Conservation (phyloP, 2,888 invertebrate species). For the Drosophila gaucha region DNA sequence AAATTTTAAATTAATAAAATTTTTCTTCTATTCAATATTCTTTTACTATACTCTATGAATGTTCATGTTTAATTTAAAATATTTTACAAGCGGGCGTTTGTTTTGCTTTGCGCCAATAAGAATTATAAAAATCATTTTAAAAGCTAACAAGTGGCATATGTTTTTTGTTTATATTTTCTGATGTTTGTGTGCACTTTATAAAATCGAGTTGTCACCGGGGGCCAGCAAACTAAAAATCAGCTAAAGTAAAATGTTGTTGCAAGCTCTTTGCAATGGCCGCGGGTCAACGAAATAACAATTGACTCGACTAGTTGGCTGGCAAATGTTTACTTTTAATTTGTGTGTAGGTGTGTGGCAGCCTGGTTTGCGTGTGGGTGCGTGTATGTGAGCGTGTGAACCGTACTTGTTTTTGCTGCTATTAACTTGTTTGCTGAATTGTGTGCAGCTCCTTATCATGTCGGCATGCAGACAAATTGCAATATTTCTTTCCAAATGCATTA, state of each 20-base stretch:
- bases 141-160: conserved; percentile 37
- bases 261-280: conserved; percentile 18
- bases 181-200: conserved; percentile 9
- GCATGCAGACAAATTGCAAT: conserved; percentile 2
- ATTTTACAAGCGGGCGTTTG: conserved; percentile 2
- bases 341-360: not conserved
- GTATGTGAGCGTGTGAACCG: conserved; percentile 20
- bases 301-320: conserved; percentile 24
- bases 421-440: conserved; percentile 55
- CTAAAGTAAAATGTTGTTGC: conserved; percentile 11
- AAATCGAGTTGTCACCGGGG: conserved; percentile 35
- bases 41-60: too few relatives aligned
- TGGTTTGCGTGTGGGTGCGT: not conserved
- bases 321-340: conserved; percentile 30
- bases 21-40: too few relatives aligned
- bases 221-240: conserved; percentile 5
- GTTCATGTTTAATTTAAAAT: too few relatives aligned
- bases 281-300: conserved; percentile 17
- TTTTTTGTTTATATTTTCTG: conserved; percentile 29
- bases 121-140: conserved; percentile 50
- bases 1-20: too few relatives aligned
- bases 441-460: conserved; percentile 9
- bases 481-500: conserved; percentile 7
- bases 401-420: conserved; percentile 46
- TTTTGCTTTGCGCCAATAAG: conserved; percentile 22